phyloP scores from a whole-genome alignment of 2,113 vertebrate genomes.

The Cryptomyrus ogoouensis region DNA sequence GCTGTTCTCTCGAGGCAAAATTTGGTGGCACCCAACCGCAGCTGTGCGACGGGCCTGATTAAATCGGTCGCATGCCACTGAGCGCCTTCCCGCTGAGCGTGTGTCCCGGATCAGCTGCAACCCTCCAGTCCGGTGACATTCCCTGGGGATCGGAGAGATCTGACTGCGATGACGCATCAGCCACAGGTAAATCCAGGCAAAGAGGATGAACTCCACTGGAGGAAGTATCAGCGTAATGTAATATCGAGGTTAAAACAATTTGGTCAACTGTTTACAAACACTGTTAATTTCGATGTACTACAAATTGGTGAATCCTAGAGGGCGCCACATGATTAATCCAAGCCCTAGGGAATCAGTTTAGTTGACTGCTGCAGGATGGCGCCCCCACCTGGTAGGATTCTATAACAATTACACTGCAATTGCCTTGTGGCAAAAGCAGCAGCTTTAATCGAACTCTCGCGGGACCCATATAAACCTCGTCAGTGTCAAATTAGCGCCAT shows the following conservation, averaged over 20 bases:
- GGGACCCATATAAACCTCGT: not conserved
- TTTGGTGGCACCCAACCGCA: not conserved
- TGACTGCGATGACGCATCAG: not conserved
- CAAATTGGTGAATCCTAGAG: not conserved
- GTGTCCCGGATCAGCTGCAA: not conserved
- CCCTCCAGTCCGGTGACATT: not conserved
- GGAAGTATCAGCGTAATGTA: slow-evolving; percentile 28
- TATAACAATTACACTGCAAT: not conserved
- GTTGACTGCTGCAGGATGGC: not conserved
- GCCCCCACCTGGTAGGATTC: not conserved
- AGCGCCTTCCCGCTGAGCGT: not conserved
- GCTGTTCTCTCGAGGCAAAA: not conserved
- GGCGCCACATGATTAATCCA: not conserved
- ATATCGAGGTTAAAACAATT: not conserved
- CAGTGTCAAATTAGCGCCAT: not conserved
- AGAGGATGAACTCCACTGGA: slow-evolving; percentile 1
- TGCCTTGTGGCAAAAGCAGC: not conserved
- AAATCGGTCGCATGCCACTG: not conserved
- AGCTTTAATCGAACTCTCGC: not conserved
- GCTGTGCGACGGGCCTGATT: not conserved
- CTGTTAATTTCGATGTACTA: not conserved
- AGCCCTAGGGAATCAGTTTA: not conserved
- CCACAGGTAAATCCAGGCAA: not conserved
- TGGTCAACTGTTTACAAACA: not conserved
- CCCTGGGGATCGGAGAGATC: not conserved